These are phyloP conservation scores for Tupaia tana DNA, from an alignment of 2,113 vertebrate species.

Conservation along the genomic window DNA sequence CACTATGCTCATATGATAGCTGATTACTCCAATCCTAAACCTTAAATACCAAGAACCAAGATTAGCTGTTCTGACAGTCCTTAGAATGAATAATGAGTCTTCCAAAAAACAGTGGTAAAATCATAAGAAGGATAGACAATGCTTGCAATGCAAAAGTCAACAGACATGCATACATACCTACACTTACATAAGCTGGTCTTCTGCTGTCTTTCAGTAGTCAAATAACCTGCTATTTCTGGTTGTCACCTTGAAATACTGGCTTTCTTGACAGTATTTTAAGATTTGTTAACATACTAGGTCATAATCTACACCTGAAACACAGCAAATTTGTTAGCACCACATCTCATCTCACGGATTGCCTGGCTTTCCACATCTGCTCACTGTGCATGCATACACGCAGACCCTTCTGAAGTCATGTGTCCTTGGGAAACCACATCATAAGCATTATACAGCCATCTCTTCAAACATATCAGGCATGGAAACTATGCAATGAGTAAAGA, in stretches of 20 bases:
- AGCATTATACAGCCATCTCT: not conserved
- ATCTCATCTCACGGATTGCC: not conserved
- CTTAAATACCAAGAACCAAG: not conserved
- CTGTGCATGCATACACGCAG: not conserved
- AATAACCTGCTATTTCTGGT: not conserved
- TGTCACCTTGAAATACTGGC: not conserved
- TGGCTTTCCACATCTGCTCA: not conserved
- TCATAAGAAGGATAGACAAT: not conserved
- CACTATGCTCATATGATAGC: no score
- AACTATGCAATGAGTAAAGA: not conserved
- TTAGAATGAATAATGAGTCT: not conserved
- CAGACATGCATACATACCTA: not conserved
- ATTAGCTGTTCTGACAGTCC: not conserved
- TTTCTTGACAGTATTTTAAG: not conserved
- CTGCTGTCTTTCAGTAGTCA: not conserved
- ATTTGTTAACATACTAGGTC: not conserved
- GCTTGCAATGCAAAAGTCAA: not conserved
- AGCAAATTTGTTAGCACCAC: not conserved
- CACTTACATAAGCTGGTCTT: not conserved
- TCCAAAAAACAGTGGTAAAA: not conserved
- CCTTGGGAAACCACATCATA: not conserved
- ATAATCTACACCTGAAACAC: not conserved
- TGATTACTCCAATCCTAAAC: not conserved
- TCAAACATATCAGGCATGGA: not conserved
- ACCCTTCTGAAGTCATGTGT: not conserved